Evolutionary conservation across 2,888 invertebrate genomes (phyloP), one percentile per base, ranked within the genome.

Genomic region (Monopis laevigella): DNA sequence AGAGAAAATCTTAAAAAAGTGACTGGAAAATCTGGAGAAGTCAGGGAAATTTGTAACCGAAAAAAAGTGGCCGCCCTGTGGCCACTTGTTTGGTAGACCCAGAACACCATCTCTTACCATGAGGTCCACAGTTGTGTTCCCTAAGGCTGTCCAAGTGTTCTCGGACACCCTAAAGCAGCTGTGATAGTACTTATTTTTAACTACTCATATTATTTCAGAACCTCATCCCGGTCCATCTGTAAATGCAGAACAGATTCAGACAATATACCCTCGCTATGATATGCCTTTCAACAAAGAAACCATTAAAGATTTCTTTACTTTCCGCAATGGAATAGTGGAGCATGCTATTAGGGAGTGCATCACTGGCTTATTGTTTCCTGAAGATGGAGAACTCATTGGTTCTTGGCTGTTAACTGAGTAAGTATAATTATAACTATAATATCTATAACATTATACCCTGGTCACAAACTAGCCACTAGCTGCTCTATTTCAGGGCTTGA

Each of bases 341-440:
- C 82, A 82, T 48, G 92, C 92, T 2, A 83, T 91, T 28, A 83
- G 85, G 42, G 89, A 89, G 53, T 88, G 90, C 54, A 85, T 86
- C 35, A 83, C 84, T 1, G 82, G 74, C 11, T 63, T 90, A 27
- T 59, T 90, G 43, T 85, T 87, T 43, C 83, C 84, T 38, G 86
- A 86, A 45, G 91, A 91, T 66, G 90, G 90, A 18, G 85, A 86
- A 47, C 70, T 91, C 40, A 61, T 88, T 43, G 91, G 90, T 27
- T 86, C 87, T 28, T 93, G 92, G 89, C 74, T 93, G 42, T 69
- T 93, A 21, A 92, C 92, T 18, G 92, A 92, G 92, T 93, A 80
- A 70, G 86, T 78, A 28, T 24, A 14, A 16, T 16, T 24, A 30
- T n/a, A 32, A 14, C 4, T 10, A 21, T 13, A n/a, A 16, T 18